Evolutionary conservation across 2,113 vertebrate genomes (phyloP).

Genomic region (Chauna torquata): DNA sequence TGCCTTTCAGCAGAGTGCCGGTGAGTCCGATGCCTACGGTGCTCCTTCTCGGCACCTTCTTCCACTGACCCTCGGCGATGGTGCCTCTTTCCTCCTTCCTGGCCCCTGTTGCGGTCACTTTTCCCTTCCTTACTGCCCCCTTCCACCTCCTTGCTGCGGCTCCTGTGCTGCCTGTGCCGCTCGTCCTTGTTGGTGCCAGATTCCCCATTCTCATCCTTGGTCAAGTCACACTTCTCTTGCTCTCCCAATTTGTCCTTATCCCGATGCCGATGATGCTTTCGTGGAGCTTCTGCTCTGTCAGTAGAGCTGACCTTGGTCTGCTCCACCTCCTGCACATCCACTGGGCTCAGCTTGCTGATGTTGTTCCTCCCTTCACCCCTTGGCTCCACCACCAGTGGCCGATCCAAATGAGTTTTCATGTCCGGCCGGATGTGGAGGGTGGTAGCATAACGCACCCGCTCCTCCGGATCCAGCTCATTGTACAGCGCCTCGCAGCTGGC

Average conservation of each 20-base stretch:
- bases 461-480: constrained; percentile 91
- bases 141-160: constrained; percentile 85
- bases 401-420: constrained; percentile 93
- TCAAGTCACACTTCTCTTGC: constrained; percentile 58
- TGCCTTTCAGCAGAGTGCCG: constrained; percentile 82
- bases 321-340: constrained; percentile 66
- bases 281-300: constrained; percentile 52
- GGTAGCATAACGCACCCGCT: constrained; percentile 81
- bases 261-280: constrained; percentile 84
- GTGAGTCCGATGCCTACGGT: constrained; percentile 76
- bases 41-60: constrained; percentile 81
- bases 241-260: constrained; percentile 73
- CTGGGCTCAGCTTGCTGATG: constrained; percentile 64
- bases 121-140: constrained; percentile 79
- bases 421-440: constrained; percentile 86
- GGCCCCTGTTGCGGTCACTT: constrained; percentile 75
- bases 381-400: constrained; percentile 89
- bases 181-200: constrained; percentile 69
- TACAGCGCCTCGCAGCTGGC: constrained; percentile 92
- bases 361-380: constrained; percentile 63
- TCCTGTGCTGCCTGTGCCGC: constrained; percentile 81
- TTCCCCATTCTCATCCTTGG: constrained; percentile 76
- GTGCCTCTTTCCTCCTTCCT: constrained; percentile 83
- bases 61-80: constrained; percentile 87
- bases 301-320: constrained; percentile 19